Percentiles rank a stretch among this genome's conserved stretches.
Evolutionary conservation across 2,797 vertebrate species (phyloP).

Genomic region (Gymnothorax javanicus): DNA sequence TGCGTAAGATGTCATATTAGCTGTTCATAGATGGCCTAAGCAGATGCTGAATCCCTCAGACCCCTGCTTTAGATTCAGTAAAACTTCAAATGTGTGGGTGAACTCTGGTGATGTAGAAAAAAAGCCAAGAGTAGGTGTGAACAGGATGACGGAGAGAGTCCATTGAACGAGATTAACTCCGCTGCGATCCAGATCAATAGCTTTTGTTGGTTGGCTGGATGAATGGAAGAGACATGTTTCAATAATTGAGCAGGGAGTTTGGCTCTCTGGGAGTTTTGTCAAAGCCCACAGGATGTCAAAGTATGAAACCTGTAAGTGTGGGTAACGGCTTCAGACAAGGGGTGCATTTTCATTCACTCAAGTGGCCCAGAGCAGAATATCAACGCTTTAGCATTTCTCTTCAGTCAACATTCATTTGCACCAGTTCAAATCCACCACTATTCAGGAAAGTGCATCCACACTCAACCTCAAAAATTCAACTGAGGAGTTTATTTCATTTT

Average conservation of each 20-base stretch:
- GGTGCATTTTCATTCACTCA: slow-evolving; percentile 43
- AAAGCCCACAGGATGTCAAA: slow-evolving; percentile 51
- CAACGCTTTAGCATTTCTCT: neutral
- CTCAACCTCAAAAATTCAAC: too few relatives aligned
- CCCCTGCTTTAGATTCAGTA: neutral
- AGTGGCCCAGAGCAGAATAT: slow-evolving; percentile 26
- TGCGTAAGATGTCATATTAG: neutral
- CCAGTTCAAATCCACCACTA: too few relatives aligned
- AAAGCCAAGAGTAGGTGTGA: slow-evolving; percentile 31
- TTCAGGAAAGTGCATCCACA: too few relatives aligned
- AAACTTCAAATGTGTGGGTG: neutral
- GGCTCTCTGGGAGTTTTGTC: slow-evolving; percentile 40
- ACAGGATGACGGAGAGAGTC: slow-evolving; percentile 18
- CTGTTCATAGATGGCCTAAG: neutral
- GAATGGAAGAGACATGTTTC: neutral
- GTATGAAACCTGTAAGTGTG: slow-evolving; percentile 47
- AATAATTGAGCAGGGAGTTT: neutral
- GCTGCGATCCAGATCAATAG: slow-evolving; percentile 27
- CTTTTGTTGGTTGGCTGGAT: neutral
- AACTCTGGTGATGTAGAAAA: slow-evolving; percentile 31
- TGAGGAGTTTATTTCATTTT: too few relatives aligned
- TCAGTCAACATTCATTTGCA: too few relatives aligned
- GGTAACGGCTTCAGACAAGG: neutral
- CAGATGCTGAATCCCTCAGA: neutral
- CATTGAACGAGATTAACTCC: slow-evolving; percentile 8